Conservation (phyloP, 2,113 vertebrate species). For the Phyllopteryx taeniolatus region DNA sequence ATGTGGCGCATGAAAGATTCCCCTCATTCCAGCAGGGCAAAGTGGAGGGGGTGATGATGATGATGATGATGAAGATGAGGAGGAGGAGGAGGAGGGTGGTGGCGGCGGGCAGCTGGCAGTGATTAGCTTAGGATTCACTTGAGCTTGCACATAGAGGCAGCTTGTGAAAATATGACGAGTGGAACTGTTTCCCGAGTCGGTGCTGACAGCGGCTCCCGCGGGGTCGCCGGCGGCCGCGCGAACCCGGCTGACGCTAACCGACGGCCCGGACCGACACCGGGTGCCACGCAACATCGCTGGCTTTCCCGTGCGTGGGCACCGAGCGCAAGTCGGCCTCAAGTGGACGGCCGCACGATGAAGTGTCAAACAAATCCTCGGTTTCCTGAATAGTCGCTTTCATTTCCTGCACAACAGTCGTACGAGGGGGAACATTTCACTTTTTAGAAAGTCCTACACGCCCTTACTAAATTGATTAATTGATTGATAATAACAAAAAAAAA, state of each 20-base stretch:
- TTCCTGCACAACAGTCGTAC: too few species aligned
- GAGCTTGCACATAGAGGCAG: constrained; percentile 81
- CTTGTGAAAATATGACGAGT: constrained; percentile 82
- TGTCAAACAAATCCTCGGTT: not conserved
- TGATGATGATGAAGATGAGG: too few species aligned
- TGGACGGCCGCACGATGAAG: not conserved
- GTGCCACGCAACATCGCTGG: constrained; percentile 27
- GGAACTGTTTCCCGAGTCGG: constrained; percentile 89
- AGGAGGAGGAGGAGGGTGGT: constrained; percentile 7
- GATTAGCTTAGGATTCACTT: constrained; percentile 87
- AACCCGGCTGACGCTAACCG: too few species aligned
- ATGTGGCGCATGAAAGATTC: constrained; percentile 76
- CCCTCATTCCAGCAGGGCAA: constrained; percentile 69
- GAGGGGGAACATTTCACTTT: too few species aligned
- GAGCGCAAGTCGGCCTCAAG: not conserved
- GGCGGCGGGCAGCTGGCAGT: constrained; percentile 79
- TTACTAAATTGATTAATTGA: too few species aligned
- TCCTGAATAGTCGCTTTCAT: too few species aligned
- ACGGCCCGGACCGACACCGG: constrained; percentile 42
- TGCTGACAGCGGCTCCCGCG: constrained; percentile 81
- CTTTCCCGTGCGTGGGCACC: too few species aligned
- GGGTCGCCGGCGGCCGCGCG: too few species aligned
- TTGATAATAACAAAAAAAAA: too few species aligned
- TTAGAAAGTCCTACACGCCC: too few species aligned
- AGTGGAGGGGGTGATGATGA: not conserved